Evolutionary conservation across 2,797 vertebrate genomes (phyloP), one percentile per base, ranked within the genome.

Genomic region (Manis pentadactyla): DNA sequence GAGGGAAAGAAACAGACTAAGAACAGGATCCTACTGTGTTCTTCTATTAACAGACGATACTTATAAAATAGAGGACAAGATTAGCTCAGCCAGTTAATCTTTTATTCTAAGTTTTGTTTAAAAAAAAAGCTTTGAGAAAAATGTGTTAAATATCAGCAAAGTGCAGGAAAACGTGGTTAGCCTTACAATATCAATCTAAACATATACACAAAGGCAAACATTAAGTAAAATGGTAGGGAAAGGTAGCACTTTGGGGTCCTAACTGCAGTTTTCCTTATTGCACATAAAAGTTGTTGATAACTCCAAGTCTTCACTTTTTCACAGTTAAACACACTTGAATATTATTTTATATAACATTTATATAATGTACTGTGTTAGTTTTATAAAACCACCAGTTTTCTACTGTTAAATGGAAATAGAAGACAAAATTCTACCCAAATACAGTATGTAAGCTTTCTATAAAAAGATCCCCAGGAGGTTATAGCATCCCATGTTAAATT

Each of bases 41-140:
- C 73, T 90, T 68, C 71, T 61, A 83, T 46, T 57, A 81, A 75
- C 1, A 73, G 59, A 88, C 6, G 39, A 57, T 46, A 86, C 31
- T 90, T 92, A 79, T 7, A 90, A 96, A 97, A 92, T 55, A 87
- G 69, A 88, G 90, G 94, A 95, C 49, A 68, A 69, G 69, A 82
- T 74, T 57, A 94, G 42, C 42, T 93, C 81, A 90, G 92, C 92
- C 79, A 96, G 78, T 93, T 87, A 64, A 90, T 96, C 84, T 87
- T 97, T 97, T 97, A 96, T 98, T 97, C 97, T 94, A 42, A 96
- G 29, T 96, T 97, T 97, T 91, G n/a, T 96, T 64, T 75, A 92
- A 97, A 97, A 93, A 94, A 88, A 92, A 93, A 84, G 84, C 79
- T 69, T 96, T 92, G 59, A 97, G 95, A 96, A 95, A 93, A 97